Conservation (phyloP, 2,888 invertebrate genomes). For the Epinotia brunnichana region DNA sequence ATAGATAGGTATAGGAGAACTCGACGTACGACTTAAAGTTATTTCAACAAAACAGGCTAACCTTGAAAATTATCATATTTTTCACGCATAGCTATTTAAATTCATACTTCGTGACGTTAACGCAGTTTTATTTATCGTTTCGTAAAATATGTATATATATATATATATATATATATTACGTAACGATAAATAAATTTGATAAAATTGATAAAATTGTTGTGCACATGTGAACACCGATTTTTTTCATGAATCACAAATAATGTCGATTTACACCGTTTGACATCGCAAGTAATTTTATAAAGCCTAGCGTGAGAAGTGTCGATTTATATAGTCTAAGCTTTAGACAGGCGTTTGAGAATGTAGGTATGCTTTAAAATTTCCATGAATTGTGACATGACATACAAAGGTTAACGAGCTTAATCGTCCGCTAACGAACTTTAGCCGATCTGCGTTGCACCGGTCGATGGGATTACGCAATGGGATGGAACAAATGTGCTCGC, state of each 20-base stretch:
- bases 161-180: no score
- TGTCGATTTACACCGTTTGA: no score
- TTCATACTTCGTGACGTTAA: conserved; percentile 36
- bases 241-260: no score
- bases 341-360: neutral
- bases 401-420: conserved; percentile 50
- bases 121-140: neutral
- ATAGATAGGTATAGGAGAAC: neutral
- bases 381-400: conserved; percentile 18
- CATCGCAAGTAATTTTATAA: neutral
- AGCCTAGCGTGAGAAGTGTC: neutral
- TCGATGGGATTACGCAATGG: conserved; percentile 26
- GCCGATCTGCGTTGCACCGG: conserved; percentile 22
- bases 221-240: neutral
- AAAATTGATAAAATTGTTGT: no score
- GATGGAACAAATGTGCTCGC: neutral
- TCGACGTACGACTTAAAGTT: neutral
- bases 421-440: conserved; percentile 50
- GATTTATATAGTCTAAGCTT: neutral
- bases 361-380: conserved; percentile 9
- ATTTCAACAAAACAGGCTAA: conserved; percentile 10
- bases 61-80: conserved; percentile 36
- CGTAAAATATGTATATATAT: no score
- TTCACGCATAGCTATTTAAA: conserved; percentile 27
- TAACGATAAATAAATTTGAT: no score